Conservation (phyloP, 2,888 invertebrate genomes). For the Melolontha melolontha region DNA sequence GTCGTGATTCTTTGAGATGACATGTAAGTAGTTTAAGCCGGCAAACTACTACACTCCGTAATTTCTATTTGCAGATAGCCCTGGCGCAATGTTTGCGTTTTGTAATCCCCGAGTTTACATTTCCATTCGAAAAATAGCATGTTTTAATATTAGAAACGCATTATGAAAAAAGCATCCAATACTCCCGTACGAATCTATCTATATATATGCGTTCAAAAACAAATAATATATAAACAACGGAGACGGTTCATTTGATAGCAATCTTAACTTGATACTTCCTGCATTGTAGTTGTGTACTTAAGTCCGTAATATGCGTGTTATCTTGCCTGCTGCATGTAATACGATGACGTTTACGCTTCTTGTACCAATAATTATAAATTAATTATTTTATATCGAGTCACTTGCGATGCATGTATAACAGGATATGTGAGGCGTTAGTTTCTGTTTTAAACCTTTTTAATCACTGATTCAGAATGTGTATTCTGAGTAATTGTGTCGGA, state of each 20-base stretch:
- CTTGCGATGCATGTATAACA: background rate
- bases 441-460: no score
- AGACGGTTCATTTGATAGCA: conserved; percentile 19
- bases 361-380: conserved; percentile 26
- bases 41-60: background rate
- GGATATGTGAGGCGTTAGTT: no score
- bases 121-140: conserved; percentile 12
- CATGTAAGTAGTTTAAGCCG: background rate
- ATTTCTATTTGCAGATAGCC: conserved; percentile 23
- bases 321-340: conserved; percentile 3
- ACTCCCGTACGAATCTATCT: background rate
- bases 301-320: conserved; percentile 19
- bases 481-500: no score
- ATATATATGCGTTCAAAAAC: conserved; percentile 5
- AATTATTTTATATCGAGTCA: conserved; percentile 24
- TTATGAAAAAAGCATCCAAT: background rate
- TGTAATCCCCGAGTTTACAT: conserved; percentile 18
- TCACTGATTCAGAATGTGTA: no score
- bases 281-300: conserved; percentile 26
- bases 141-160: conserved; percentile 6
- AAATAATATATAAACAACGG: conserved; percentile 3
- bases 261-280: conserved; percentile 37
- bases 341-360: conserved; percentile 14
- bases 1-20: background rate
- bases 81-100: conserved; percentile 29